Evolutionary conservation across 23 tunicate species (phyloP).

Genomic region (Trididemnum clinides): DNA sequence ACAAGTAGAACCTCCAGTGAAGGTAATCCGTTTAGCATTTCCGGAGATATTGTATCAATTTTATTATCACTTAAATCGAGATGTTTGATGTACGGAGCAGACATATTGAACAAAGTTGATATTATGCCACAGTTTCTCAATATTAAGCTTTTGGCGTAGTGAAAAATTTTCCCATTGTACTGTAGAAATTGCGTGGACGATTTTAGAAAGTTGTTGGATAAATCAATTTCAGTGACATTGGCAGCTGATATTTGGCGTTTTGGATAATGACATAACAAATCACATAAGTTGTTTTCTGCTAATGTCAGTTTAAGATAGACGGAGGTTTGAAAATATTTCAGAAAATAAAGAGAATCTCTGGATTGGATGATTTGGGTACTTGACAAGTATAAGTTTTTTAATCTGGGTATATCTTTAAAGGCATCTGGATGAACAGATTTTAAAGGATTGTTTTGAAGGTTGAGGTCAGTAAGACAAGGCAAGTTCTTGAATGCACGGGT

Average conservation of each 20-base stretch:
- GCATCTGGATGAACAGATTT: not conserved
- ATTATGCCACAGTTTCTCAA: not conserved
- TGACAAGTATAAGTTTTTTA: not conserved
- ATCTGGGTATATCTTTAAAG: not conserved
- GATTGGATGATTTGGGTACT: not conserved
- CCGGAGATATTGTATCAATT: not conserved
- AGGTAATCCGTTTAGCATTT: not conserved
- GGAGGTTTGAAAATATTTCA: not conserved
- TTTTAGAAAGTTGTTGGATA: not conserved
- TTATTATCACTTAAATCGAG: constrained; percentile 6
- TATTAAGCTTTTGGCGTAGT: not conserved
- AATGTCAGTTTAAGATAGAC: not conserved
- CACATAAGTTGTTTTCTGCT: not conserved
- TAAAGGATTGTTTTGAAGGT: constrained; percentile 1
- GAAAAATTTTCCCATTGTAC: not conserved
- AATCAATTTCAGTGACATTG: not conserved
- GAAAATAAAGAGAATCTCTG: not conserved
- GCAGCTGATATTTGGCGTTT: not conserved
- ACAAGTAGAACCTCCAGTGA: not conserved
- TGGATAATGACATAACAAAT: not conserved
- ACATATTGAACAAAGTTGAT: not conserved
- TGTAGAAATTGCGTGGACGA: not conserved
- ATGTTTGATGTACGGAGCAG: not conserved
- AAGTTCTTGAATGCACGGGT: not conserved
- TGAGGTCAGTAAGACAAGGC: not conserved